phyloP scores from a whole-genome alignment of 2,797 vertebrate genomes.

The Acanthurus leucopareius region DNA sequence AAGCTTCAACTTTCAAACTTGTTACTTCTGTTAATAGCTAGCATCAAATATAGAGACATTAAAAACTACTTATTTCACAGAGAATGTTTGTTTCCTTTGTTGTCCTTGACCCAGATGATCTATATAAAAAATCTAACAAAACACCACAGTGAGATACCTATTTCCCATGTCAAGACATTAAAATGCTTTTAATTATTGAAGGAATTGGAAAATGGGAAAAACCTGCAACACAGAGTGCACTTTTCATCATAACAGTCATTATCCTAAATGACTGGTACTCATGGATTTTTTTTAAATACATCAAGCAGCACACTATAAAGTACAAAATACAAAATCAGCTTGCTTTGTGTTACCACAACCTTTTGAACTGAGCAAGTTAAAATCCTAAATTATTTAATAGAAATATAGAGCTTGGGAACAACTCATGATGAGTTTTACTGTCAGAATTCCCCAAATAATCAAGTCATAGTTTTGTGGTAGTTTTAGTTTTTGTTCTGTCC shows the following conservation, averaged over 20 bases:
- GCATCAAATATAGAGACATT: not conserved
- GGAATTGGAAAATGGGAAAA: too few relatives aligned
- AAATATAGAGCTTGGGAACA: not conserved
- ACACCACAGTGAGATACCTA: not conserved
- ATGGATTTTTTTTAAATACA: too few relatives aligned
- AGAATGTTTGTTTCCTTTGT: not conserved
- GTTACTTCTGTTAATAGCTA: not conserved
- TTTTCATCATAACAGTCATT: too few relatives aligned
- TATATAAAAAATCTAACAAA: not conserved
- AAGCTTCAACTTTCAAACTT: not conserved
- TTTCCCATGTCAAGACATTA: not conserved
- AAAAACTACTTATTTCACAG: not conserved
- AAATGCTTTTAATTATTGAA: not conserved
- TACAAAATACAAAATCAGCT: not conserved
- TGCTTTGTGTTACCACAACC: not conserved
- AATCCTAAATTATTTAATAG: too few relatives aligned
- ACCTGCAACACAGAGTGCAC: too few relatives aligned
- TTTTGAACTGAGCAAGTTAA: not conserved
- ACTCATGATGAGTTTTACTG: not conserved
- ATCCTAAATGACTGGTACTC: too few relatives aligned
- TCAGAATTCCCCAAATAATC: not conserved
- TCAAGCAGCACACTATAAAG: not conserved
- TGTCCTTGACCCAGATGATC: not conserved
- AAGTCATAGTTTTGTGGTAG: not conserved
- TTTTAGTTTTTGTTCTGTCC: too few relatives aligned